A percentile compares a stretch with the other conserved stretches of the same genome.
phyloP scores from a whole-genome alignment of 1,140 invertebrate species.

The Pygmarrhopalites habei region DNA sequence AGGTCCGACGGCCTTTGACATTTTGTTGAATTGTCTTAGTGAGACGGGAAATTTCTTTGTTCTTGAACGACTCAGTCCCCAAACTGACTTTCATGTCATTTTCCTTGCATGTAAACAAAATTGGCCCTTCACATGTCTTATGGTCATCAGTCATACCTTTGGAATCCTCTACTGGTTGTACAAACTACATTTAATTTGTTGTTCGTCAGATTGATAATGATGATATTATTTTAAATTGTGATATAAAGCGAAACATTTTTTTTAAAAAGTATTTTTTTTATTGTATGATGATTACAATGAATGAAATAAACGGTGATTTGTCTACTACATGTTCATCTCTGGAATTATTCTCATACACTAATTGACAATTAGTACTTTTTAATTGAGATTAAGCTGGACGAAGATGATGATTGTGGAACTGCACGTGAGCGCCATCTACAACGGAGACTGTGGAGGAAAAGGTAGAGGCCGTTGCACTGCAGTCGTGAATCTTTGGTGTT shows the following conservation, averaged over 20 bases:
- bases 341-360: neutral
- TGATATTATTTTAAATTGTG: neutral
- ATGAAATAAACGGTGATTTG: neutral
- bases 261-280: neutral
- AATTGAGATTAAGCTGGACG: no score
- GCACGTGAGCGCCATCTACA: no score
- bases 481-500: no score
- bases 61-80: neutral
- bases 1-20: neutral
- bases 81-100: neutral
- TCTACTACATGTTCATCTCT: neutral
- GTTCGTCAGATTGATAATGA: neutral
- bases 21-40: neutral
- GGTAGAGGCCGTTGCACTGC: no score
- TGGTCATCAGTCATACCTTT: neutral
- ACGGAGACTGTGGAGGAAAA: no score
- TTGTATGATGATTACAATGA: neutral
- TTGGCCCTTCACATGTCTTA: neutral
- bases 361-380: neutral
- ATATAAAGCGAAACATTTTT: neutral
- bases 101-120: neutral
- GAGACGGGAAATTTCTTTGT: neutral
- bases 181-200: neutral
- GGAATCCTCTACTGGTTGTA: neutral
- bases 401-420: no score